Conservation (phyloP, 2,888 invertebrate genomes). For the Steromphala cineraria region DNA sequence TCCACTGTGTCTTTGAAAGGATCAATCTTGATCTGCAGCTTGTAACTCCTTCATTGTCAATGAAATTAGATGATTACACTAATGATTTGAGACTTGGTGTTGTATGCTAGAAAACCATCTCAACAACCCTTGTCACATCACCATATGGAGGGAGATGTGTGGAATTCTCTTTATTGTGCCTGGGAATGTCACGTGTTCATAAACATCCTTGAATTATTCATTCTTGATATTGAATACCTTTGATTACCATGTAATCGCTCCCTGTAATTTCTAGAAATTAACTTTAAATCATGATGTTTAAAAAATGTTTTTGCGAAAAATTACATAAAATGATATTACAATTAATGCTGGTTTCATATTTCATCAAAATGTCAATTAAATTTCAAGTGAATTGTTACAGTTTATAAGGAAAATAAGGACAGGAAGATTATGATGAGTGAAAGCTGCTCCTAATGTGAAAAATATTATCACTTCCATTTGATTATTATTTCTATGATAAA, state of each 20-base stretch:
- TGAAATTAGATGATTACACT: conserved; percentile 14
- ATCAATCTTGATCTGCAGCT: conserved; percentile 15
- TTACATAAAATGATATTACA: not conserved
- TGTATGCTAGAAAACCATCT: not conserved
- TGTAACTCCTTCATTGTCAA: conserved; percentile 19
- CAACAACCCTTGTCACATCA: not conserved
- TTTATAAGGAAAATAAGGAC: not conserved
- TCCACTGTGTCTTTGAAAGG: conserved; percentile 1
- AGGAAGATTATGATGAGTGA: too few species aligned
- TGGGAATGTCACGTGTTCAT: too few species aligned
- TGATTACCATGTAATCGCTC: too few species aligned
- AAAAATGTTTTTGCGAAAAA: too few species aligned
- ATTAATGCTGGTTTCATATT: not conserved
- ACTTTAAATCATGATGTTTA: too few species aligned
- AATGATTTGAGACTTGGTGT: not conserved
- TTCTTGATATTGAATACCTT: too few species aligned
- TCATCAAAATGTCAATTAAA: not conserved
- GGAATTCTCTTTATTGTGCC: too few species aligned
- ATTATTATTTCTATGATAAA: not conserved
- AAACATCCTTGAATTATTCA: too few species aligned
- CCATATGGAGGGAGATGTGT: not conserved
- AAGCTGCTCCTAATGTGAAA: too few species aligned
- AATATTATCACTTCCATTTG: too few species aligned
- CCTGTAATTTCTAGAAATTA: too few species aligned
- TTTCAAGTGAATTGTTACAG: not conserved